Evolutionary conservation across 2,797 vertebrate species (phyloP), one percentile per base, ranked within the genome.

Genomic region (Sciurus vulgaris): DNA sequence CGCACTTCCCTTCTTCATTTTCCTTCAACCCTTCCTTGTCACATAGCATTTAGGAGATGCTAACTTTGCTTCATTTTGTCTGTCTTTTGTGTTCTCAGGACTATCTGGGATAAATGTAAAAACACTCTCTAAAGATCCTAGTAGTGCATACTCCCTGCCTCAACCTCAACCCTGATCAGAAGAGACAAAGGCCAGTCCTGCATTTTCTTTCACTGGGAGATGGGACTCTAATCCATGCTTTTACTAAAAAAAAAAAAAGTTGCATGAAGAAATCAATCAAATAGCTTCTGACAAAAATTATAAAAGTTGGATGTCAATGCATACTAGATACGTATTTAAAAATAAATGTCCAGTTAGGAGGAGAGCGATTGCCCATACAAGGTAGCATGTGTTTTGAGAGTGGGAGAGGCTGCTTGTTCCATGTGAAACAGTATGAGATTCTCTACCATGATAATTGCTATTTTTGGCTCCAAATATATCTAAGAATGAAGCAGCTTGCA

Each of bases 401-500:
- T 24, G 20, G 41, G n/a, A 35, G 17, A 47, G 22, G 35, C 67
- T 86, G 2, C 26, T 61, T 56, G 30, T 28, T 81, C 30, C 44
- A 12, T 10, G 51, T 24, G 56, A 24, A 35, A 30, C 0, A 22
- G 47, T 24, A 14, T 51, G 61, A 85, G 65, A 86, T 89, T 87
- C 49, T 63, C 77, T 73, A 11, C 26, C 24, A 1, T 77, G 59
- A 26, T 78, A 47, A 79, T 78, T 70, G 72, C 72, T 91, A 67
- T 91, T 84, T 69, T 59, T 56, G 72, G 35, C 41, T 91, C 49
- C 26, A 77, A 51, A 56, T 81, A n/a, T 61, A 79, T 92, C 78
- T 84, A 63, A 82, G 81, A 90, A 76, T 0, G 56, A 87, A 86
- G 87, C 15, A 18, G 76, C 35, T 88, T 65, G 51, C 49, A 7